These are phyloP conservation scores for Oreochromis tanganicae DNA, from an alignment of 2,113 vertebrate species.

Conservation along the genomic window DNA sequence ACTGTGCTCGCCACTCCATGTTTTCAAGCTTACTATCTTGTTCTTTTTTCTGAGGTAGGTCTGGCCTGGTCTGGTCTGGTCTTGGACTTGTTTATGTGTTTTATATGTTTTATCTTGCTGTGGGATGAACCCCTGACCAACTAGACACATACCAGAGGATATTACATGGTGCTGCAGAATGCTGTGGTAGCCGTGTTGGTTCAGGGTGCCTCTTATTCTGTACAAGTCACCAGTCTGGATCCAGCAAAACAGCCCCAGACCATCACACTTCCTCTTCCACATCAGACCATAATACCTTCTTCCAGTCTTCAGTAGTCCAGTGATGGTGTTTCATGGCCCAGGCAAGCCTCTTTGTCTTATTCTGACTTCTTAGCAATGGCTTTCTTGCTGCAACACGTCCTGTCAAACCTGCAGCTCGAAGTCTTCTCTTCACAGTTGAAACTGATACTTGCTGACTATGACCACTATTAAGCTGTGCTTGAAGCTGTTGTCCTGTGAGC, in stretches of 20 bases:
- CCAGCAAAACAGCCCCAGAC: background rate
- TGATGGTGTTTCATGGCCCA: background rate
- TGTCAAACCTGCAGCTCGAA: background rate
- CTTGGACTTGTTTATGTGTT: background rate
- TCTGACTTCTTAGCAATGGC: background rate
- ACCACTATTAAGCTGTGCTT: background rate
- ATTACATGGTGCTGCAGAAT: background rate
- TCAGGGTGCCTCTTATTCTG: background rate
- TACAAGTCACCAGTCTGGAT: background rate
- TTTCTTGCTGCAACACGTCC: background rate
- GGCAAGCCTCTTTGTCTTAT: background rate
- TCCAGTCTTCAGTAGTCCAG: background rate
- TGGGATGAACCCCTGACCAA: background rate
- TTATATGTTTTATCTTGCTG: background rate
- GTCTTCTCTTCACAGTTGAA: background rate
- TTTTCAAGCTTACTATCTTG: background rate
- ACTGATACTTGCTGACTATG: background rate
- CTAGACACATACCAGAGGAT: background rate
- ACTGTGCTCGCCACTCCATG: background rate
- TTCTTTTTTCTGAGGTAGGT: background rate
- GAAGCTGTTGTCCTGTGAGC: background rate
- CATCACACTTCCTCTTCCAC: background rate
- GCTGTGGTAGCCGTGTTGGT: background rate
- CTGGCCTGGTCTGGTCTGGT: background rate
- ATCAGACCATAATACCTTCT: background rate